These are phyloP conservation scores for Akabosia matsudoensis DNA, from an alignment of 1,140 invertebrate species.

Conservation along the genomic window DNA sequence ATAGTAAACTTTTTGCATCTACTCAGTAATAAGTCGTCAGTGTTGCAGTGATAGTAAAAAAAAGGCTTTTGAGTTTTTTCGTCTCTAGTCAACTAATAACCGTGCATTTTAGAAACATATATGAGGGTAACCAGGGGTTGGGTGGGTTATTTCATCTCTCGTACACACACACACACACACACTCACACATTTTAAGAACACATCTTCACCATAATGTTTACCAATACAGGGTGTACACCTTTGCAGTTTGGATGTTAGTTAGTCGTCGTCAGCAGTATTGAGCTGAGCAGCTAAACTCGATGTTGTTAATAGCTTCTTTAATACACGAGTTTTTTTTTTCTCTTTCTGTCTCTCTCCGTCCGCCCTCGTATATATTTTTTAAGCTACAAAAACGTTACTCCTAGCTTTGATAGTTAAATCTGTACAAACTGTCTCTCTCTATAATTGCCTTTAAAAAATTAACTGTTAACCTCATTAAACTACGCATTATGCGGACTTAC, in stretches of 20 bases:
- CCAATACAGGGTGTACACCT: neutral
- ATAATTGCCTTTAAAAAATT: no score
- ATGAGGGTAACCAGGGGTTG: neutral
- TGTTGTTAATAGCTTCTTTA: neutral
- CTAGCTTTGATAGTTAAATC: no score
- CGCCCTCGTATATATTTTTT: neutral
- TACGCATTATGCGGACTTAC: no score
- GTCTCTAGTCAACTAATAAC: neutral
- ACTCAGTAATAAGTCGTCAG: no score
- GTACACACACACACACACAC: no score
- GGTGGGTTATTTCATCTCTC: neutral
- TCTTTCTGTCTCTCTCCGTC: neutral
- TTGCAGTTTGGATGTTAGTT: neutral
- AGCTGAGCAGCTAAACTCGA: neutral
- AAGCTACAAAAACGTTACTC: neutral
- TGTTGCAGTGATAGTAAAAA: no score
- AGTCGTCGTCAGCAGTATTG: slow-evolving; percentile 7
- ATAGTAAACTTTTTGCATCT: neutral
- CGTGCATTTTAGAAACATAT: neutral
- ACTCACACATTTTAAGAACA: neutral
- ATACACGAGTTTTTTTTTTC: no score
- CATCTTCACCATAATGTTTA: neutral
- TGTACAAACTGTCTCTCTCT: no score
- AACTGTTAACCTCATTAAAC: no score
- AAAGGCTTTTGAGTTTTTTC: no score